A percentile compares a stretch with the other conserved stretches of the same genome.
Conservation (phyloP, 2,888 invertebrate genomes). For the Spisula subtruncata region DNA sequence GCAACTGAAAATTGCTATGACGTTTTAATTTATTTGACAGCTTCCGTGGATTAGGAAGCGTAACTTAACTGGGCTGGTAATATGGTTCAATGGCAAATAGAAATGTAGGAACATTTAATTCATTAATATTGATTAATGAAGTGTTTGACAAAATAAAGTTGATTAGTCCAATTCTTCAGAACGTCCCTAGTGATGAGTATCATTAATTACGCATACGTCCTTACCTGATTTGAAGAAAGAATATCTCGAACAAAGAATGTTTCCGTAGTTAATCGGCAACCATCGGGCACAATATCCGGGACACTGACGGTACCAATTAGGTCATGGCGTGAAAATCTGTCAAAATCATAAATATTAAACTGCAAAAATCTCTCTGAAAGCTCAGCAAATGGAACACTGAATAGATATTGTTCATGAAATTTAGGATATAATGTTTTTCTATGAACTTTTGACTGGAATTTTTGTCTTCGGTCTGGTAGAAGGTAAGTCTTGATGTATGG, state of each 20-base stretch:
- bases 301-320: conserved; percentile 95
- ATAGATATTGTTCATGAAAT: conserved; percentile 95
- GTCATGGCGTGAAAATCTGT: conserved; percentile 95
- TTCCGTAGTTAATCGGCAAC: conserved; percentile 92
- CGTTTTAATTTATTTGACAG: too few species aligned
- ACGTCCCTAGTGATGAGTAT: too few species aligned
- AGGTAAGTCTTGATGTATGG: conserved; percentile 96
- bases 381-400: conserved; percentile 93
- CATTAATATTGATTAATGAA: too few species aligned
- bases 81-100: too few species aligned
- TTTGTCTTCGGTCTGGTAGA: conserved; percentile 94
- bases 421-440: conserved; percentile 93
- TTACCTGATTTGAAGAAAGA: conserved; percentile 89
- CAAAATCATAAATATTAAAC: conserved; percentile 96
- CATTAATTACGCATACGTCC: neutral
- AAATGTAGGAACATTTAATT: too few species aligned
- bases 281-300: conserved; percentile 93
- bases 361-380: conserved; percentile 93
- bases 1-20: too few species aligned
- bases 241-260: conserved; percentile 95
- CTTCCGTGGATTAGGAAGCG: too few species aligned
- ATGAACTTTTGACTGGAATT: conserved; percentile 94
- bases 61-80: too few species aligned
- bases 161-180: too few species aligned
- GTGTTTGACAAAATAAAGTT: too few species aligned